Percentiles rank a stretch among this genome's conserved stretches.
These are phyloP conservation scores for Pollenia labialis DNA, from an alignment of 2,888 invertebrate genomes.

Conservation along the genomic window DNA sequence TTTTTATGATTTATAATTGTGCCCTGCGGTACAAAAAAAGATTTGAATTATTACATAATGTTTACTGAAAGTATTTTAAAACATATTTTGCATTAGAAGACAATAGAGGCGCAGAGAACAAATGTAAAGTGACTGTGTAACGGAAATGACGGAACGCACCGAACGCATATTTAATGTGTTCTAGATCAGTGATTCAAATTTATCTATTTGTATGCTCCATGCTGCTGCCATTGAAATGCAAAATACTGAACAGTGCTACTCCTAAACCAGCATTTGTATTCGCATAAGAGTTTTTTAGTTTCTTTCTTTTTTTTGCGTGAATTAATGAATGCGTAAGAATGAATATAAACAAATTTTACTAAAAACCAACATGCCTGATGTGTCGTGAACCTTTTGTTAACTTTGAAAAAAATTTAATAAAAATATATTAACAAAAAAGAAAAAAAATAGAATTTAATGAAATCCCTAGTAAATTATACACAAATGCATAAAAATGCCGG, in stretches of 20 bases:
- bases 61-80: not conserved
- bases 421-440: not conserved
- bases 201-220: not conserved
- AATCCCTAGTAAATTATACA: not conserved
- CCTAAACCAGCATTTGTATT: not conserved
- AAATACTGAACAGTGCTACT: constrained; percentile 2
- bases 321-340: constrained; percentile 19
- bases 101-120: not conserved
- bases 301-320: not conserved
- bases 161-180: constrained; percentile 71
- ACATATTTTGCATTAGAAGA: constrained; percentile 41
- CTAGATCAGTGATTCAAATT: constrained; percentile 66
- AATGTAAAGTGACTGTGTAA: constrained; percentile 16
- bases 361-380: not conserved
- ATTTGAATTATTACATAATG: constrained; percentile 6
- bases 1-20: constrained; percentile 20
- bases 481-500: not conserved
- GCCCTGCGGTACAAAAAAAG: not conserved
- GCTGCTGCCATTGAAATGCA: constrained; percentile 1
- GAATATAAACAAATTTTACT: constrained; percentile 12
- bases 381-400: constrained; percentile 33
- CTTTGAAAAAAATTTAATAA: not conserved
- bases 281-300: not conserved
- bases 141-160: constrained; percentile 61
- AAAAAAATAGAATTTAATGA: no score